phyloP scores from a whole-genome alignment of 2,113 vertebrate species.

The Psittacara wagleri region DNA sequence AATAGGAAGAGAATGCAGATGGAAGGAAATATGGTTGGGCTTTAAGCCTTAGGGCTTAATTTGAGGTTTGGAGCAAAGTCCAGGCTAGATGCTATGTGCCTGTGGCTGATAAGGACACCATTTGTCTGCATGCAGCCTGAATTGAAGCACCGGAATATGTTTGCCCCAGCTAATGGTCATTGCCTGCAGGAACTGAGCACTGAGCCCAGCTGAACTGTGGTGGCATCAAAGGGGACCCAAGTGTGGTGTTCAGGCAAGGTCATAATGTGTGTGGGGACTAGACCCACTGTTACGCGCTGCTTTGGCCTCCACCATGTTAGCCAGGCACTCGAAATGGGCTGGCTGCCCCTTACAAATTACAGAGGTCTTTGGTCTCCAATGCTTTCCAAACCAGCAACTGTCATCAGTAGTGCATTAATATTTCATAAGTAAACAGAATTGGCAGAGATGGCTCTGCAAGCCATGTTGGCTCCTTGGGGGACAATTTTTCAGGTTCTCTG shows the following conservation, averaged over 20 bases:
- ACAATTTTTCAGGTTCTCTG: background rate
- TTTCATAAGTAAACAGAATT: background rate
- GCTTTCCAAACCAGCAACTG: background rate
- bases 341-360: rapidly evolving
- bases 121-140: rapidly evolving
- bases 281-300: rapidly evolving
- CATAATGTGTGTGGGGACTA: rapidly evolving
- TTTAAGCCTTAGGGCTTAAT: background rate
- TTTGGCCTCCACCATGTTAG: background rate
- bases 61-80: background rate
- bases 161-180: background rate
- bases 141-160: background rate
- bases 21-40: background rate
- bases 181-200: background rate
- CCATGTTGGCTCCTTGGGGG: background rate
- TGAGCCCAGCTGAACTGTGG: background rate
- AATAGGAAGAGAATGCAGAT: background rate
- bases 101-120: background rate
- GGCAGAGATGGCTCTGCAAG: background rate
- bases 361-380: background rate
- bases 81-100: background rate
- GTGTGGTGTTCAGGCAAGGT: background rate
- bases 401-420: background rate
- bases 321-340: rapidly evolving
- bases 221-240: too few species aligned